Evolutionary conservation across 2,113 vertebrate species (phyloP).

Genomic region (Steatornis caripensis): DNA sequence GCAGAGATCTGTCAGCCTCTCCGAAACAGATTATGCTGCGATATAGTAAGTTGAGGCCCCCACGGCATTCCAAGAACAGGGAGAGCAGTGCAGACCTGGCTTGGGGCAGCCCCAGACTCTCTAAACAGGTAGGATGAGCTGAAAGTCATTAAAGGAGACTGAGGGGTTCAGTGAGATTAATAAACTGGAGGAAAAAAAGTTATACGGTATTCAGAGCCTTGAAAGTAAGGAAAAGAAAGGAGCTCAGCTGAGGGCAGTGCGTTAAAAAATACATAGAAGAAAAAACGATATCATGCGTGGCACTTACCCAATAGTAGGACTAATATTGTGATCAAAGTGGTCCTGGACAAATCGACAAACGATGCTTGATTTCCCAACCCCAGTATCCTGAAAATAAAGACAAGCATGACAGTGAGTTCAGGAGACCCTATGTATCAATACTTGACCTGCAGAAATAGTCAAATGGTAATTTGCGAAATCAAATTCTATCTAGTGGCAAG

Average conservation of each 20-base stretch:
- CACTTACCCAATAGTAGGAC: slow-evolving; percentile 95
- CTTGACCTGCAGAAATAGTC: background rate
- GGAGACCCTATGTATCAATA: background rate
- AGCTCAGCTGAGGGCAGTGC: background rate
- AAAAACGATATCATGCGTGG: background rate
- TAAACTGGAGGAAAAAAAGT: background rate
- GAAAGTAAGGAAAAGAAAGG: background rate
- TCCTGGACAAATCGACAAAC: slow-evolving; percentile 97
- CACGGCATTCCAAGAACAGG: background rate
- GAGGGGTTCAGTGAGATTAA: background rate
- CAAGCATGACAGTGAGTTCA: background rate
- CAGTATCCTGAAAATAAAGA: slow-evolving; percentile 86
- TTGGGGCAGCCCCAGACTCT: background rate
- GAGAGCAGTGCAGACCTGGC: background rate
- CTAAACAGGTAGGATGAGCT: background rate
- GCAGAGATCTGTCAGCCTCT: background rate
- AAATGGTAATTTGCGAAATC: background rate
- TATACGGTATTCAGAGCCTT: background rate
- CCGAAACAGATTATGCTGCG: background rate
- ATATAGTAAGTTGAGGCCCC: background rate
- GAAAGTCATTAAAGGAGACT: background rate
- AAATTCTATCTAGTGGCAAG: background rate
- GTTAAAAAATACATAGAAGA: background rate
- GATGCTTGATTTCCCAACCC: slow-evolving; percentile 96
- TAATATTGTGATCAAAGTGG: slow-evolving; percentile 97